A percentile compares a stretch with the other conserved stretches of the same genome.
phyloP scores from a whole-genome alignment of 2,888 invertebrate species.

The Sminthurides aquaticus region DNA sequence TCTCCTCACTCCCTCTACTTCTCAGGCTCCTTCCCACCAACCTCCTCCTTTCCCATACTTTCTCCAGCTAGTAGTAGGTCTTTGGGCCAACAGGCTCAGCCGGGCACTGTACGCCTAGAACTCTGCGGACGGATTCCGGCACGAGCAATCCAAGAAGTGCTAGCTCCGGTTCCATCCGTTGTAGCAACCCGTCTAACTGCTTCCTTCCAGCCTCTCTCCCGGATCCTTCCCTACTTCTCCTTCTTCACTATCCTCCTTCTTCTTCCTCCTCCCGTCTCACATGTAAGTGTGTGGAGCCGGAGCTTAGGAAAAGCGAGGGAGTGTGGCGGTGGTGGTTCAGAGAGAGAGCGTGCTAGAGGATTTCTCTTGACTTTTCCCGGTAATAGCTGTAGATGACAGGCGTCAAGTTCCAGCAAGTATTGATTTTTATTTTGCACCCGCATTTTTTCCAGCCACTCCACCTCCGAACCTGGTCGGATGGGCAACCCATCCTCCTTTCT shows the following conservation, averaged over 20 bases:
- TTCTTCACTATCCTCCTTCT: no score
- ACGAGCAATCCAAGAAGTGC: no score
- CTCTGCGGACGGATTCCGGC: background rate
- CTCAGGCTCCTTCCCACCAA: background rate
- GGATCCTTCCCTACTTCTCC: no score
- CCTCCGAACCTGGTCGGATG: background rate
- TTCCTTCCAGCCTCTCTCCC: no score
- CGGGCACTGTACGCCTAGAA: background rate
- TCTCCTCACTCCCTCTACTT: no score
- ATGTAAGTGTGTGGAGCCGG: no score
- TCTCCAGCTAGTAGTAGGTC: background rate
- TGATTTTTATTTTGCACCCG: slow-evolving; percentile 13
- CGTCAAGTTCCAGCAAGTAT: slow-evolving; percentile 15
- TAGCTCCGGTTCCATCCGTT: no score
- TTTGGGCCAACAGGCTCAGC: background rate
- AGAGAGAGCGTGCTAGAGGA: background rate
- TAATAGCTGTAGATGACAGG: slow-evolving; percentile 20
- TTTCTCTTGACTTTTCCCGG: slow-evolving; percentile 9
- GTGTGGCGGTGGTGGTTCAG: background rate
- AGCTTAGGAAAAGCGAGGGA: background rate
- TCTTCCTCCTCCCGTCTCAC: no score
- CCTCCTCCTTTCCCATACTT: background rate
- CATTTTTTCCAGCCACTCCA: background rate
- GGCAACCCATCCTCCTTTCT: no score
- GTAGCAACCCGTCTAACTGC: no score